phyloP scores from a whole-genome alignment of 2,888 invertebrate genomes.

The Thymelicus acteon region DNA sequence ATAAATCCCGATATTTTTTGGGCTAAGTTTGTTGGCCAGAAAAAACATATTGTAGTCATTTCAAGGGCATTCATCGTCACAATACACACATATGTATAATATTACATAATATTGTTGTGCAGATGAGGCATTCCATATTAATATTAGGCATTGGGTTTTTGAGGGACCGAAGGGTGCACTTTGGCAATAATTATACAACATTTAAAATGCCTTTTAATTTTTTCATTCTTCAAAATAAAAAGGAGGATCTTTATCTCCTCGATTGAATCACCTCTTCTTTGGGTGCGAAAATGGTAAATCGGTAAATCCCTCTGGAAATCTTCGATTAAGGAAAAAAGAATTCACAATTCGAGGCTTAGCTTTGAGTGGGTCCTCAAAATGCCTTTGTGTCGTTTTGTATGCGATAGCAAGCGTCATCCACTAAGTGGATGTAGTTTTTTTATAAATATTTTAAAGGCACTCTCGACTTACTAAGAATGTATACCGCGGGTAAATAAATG shows the following conservation, averaged over 20 bases:
- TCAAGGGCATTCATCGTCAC: too few relatives aligned
- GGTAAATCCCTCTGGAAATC: not conserved
- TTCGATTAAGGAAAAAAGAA: not conserved
- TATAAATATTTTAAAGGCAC: not conserved
- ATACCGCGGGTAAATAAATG: too few relatives aligned
- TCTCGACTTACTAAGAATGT: too few relatives aligned
- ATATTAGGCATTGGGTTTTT: too few relatives aligned
- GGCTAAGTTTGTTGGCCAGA: too few relatives aligned
- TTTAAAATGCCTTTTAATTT: not conserved
- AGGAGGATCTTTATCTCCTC: not conserved
- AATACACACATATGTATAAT: too few relatives aligned
- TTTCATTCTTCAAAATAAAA: not conserved
- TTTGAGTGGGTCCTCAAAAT: slow-evolving; percentile 4
- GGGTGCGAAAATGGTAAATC: not conserved
- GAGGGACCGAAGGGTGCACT: too few relatives aligned
- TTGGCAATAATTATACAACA: not conserved
- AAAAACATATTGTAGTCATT: too few relatives aligned
- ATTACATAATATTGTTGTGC: too few relatives aligned
- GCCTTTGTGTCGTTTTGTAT: not conserved
- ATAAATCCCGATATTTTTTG: too few relatives aligned
- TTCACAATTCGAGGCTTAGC: not conserved
- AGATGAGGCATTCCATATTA: too few relatives aligned
- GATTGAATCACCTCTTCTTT: slow-evolving; percentile 1
- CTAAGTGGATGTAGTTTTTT: not conserved
- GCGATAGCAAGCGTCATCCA: not conserved